Conservation (phyloP, 2,113 vertebrate species). For the Nothoprocta pentlandii region DNA sequence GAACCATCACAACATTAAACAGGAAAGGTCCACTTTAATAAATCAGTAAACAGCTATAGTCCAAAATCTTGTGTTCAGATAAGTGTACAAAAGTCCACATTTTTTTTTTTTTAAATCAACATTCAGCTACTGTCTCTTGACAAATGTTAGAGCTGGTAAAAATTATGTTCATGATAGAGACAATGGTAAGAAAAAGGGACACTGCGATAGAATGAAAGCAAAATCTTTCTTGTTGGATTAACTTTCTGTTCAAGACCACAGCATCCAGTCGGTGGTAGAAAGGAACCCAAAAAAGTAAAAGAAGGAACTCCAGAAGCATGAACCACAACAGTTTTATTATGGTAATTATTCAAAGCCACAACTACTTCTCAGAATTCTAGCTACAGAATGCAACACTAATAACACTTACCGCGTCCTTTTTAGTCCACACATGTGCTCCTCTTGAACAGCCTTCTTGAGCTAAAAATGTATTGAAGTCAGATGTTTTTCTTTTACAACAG, state of each 20-base stretch:
- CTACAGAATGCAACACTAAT: background rate
- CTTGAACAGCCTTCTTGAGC: constrained; percentile 92
- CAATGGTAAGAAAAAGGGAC: background rate
- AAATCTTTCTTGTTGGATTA: background rate
- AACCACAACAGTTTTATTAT: background rate
- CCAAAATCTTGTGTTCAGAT: background rate
- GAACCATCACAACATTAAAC: background rate
- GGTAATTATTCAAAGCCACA: background rate
- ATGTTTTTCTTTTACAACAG: constrained; percentile 97
- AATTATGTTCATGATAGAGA: background rate
- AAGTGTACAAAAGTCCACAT: background rate
- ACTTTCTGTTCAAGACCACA: background rate
- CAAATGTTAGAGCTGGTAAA: background rate
- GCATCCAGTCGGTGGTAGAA: background rate
- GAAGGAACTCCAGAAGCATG: background rate
- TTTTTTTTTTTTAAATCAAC: background rate
- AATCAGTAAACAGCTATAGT: background rate
- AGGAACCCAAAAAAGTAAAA: background rate
- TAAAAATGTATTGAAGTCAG: constrained; percentile 95
- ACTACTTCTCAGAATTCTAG: background rate
- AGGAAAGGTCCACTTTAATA: background rate
- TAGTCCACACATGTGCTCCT: constrained; percentile 90
- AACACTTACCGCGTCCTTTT: constrained; percentile 88
- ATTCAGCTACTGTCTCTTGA: background rate
- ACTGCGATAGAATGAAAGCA: background rate